Evolutionary conservation across 2,113 vertebrate genomes (phyloP), one percentile per base, ranked within the genome.

Genomic region (Rhagologus leucostigma): DNA sequence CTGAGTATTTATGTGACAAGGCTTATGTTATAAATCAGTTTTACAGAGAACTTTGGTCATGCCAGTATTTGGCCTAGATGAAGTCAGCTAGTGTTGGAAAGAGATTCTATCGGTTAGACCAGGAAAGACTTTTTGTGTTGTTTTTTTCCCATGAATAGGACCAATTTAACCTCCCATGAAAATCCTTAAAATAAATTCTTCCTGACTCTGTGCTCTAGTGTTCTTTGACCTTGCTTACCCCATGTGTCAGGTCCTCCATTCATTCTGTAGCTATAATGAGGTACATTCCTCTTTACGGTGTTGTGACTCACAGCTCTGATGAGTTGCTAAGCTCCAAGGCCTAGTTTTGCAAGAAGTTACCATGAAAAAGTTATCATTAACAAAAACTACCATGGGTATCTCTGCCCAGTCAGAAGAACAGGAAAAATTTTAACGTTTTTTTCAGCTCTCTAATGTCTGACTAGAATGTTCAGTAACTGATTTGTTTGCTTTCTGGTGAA

Each of bases 141-240:
- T 5, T 73, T 56, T 68, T 84, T 42, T 26, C 10, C 29, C 83
- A 6, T 67, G 59, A 69, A 55, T 53, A 74, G 33, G 13, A 55
- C 64, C 32, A 53, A 42, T 67, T 74, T 50, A 65, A 26, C 22
- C 13, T 52, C n/a, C 50, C 41, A 29, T 68, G 76, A 76, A 87
- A 94, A 83, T 69, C 14, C 20, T 71, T 87, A 57, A 49, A 91
- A 75, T 18, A 76, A 77, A 50, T 83, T 87, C 53, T 93, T 80
- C 35, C 39, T 67, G 35, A 59, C 55, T 91, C 64, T 21, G 21
- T 76, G 75, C 41, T 73, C 11, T 42, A 11, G 44, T 52, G 49
- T 94, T 91, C 47, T 65, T 77, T 94, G 84, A 60, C 49, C 69
- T 89, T 84, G 46, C 77, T 87, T 95, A 75, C 33, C n/a, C 82